phyloP scores from a whole-genome alignment of 2,888 invertebrate genomes.

The Nebria salina region DNA sequence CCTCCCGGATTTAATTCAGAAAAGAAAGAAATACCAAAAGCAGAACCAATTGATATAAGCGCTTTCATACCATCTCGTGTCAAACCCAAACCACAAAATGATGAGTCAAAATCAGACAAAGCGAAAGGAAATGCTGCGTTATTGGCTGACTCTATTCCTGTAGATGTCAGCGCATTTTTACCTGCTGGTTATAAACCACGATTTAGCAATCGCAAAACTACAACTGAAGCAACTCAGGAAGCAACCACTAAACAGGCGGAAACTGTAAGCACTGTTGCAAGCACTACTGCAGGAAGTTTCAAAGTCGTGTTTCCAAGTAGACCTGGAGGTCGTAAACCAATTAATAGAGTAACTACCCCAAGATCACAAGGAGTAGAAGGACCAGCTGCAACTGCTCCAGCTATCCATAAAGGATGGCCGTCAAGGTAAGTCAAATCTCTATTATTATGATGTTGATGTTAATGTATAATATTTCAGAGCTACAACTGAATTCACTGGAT shows the following conservation, averaged over 20 bases:
- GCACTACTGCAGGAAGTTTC: constrained; percentile 64
- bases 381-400: constrained; percentile 67
- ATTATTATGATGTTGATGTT: background rate
- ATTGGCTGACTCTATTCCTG: constrained; percentile 52
- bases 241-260: constrained; percentile 43
- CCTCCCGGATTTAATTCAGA: constrained; percentile 61
- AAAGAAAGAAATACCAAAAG: constrained; percentile 55
- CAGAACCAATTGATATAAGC: constrained; percentile 68
- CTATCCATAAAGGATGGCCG: constrained; percentile 87
- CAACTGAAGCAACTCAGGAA: constrained; percentile 54
- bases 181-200: constrained; percentile 69
- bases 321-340: constrained; percentile 71
- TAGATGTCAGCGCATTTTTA: constrained; percentile 70
- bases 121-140: constrained; percentile 43
- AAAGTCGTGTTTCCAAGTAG: constrained; percentile 85
- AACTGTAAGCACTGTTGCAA: constrained; percentile 56
- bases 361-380: constrained; percentile 62
- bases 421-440: constrained; percentile 67
- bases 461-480: constrained; percentile 66
- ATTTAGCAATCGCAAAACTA: constrained; percentile 49
- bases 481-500: constrained; percentile 90
- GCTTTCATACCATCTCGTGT: constrained; percentile 75
- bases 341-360: constrained; percentile 69
- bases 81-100: constrained; percentile 59
- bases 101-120: constrained; percentile 49